A percentile compares a stretch with the other conserved stretches of the same genome.
Evolutionary conservation across 2,797 vertebrate genomes (phyloP).

Genomic region (Bufotes viridis): DNA sequence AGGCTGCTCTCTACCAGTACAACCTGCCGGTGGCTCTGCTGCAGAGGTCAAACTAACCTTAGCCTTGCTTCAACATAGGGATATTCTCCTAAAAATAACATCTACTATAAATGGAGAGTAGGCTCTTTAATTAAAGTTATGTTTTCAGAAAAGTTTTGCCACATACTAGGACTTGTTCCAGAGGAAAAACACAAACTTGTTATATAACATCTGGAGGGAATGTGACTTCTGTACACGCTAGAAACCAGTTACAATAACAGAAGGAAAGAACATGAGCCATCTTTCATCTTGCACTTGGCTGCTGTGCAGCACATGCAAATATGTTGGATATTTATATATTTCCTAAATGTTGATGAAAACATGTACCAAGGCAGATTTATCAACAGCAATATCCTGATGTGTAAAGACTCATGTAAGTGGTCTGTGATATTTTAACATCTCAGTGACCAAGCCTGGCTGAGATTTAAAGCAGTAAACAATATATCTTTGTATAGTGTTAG

Average conservation of each 20-base stretch:
- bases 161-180: not conserved
- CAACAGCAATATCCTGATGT: no score
- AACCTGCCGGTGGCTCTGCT: no score
- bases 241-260: not conserved
- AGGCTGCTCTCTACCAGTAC: no score
- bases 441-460: no score
- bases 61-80: not conserved
- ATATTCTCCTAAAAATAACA: not conserved
- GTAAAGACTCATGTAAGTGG: no score
- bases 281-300: not conserved
- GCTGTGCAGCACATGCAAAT: no score
- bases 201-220: not conserved
- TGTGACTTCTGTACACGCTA: not conserved
- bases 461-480: no score
- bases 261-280: not conserved
- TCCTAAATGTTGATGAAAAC: no score
- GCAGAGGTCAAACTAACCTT: not conserved
- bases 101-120: not conserved
- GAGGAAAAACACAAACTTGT: not conserved
- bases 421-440: no score
- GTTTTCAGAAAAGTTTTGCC: not conserved
- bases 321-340: not conserved
- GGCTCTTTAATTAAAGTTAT: not conserved
- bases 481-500: no score
- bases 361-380: no score